Percentiles rank a stretch among this genome's conserved stretches.
Conservation (phyloP, 2,797 vertebrate genomes). For the Protosalanx chinensis region DNA sequence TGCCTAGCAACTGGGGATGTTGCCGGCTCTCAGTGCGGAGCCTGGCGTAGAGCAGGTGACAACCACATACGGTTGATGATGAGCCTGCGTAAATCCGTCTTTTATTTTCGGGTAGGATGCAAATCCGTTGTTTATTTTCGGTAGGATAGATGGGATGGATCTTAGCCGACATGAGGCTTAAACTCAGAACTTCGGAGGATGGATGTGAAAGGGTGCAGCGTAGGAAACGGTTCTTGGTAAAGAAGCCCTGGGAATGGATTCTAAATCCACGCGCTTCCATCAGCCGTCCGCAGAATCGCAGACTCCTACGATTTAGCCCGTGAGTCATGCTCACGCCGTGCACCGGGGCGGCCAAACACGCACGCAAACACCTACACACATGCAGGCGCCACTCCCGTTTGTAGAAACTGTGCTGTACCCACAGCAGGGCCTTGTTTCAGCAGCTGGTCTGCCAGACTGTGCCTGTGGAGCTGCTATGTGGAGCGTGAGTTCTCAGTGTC, state of each 20-base stretch:
- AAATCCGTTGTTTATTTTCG: conserved; percentile 2
- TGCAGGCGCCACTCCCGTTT: not conserved
- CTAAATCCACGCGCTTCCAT: too few species aligned
- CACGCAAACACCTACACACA: conserved; percentile 5
- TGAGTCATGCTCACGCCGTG: not conserved
- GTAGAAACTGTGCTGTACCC: not conserved
- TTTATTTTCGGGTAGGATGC: conserved; percentile 26
- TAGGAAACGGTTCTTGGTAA: not conserved
- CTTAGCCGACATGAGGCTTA: not conserved
- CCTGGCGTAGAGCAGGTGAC: conserved; percentile 53
- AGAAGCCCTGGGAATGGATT: not conserved
- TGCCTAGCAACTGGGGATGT: conserved; percentile 73
- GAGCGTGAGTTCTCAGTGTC: conserved; percentile 38
- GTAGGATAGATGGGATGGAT: conserved; percentile 25
- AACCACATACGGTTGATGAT: conserved; percentile 49
- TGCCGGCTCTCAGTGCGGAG: conserved; percentile 58
- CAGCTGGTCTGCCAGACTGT: conserved; percentile 19
- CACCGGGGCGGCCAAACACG: not conserved
- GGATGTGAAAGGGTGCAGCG: too few species aligned
- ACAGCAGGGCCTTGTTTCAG: not conserved
- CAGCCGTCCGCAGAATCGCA: too few species aligned
- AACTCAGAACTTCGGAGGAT: too few species aligned
- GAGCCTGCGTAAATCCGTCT: conserved; percentile 56
- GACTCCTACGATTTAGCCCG: not conserved
- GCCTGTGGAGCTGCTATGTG: conserved; percentile 34